A percentile compares a stretch with the other conserved stretches of the same genome.
phyloP scores from a whole-genome alignment of 2,113 vertebrate genomes.

The Tupaia chinensis region DNA sequence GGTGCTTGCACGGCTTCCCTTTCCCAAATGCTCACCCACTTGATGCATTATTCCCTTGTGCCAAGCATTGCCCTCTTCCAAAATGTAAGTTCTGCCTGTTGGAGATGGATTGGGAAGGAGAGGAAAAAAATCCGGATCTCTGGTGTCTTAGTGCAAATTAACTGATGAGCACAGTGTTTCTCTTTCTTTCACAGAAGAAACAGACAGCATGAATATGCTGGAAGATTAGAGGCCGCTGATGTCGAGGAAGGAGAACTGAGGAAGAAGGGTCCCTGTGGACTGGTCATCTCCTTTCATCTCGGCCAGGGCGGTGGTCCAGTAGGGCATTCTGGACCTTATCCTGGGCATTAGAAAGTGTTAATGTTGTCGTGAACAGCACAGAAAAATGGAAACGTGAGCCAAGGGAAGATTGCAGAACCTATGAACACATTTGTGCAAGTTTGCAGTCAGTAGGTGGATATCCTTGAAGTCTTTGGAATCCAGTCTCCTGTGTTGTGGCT shows the following conservation, averaged over 20 bases:
- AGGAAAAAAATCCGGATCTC: not conserved
- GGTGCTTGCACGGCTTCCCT: not conserved
- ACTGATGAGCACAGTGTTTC: conserved; percentile 44
- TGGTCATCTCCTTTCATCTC: not conserved
- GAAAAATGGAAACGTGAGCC: not conserved
- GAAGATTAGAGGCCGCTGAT: not conserved
- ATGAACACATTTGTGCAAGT: not conserved
- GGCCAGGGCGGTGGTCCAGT: not conserved
- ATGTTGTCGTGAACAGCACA: not conserved
- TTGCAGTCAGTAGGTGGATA: not conserved
- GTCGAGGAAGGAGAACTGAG: not conserved
- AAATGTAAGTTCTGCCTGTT: not conserved
- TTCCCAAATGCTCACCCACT: not conserved
- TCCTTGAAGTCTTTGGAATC: not conserved
- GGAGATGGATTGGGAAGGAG: not conserved
- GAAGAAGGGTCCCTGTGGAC: not conserved
- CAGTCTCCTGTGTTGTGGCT: not conserved
- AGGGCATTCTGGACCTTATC: not conserved
- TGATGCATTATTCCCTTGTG: not conserved
- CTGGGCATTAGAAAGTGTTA: not conserved
- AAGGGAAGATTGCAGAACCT: conserved; percentile 47
- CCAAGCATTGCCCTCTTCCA: not conserved
- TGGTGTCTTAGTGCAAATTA: not conserved
- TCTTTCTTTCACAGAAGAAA: conserved; percentile 62
- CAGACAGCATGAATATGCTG: not conserved